Base-by-base conservation (phyloP, 2,888 invertebrate species). In the Athalia rosae region DNA sequence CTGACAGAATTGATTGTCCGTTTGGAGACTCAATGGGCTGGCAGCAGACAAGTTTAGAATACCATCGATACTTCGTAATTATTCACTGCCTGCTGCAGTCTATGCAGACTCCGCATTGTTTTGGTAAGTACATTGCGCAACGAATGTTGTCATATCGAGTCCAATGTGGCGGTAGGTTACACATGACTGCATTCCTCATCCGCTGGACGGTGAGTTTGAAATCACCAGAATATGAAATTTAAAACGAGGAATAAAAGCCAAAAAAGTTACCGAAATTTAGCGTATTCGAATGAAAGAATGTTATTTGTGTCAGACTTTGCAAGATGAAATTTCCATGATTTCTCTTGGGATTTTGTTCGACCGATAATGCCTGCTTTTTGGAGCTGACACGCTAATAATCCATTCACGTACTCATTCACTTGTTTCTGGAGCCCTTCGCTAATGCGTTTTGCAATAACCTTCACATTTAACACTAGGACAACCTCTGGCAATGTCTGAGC, bases 371-470 rank as follows among this genome's bases (percentile, higher is more conserved):
- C 28, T 28, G 28, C 28, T 28, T 28, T 28, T 28, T 28, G 28
- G 28, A 28, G 28, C 28, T 71, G 58, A 71, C 58, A 58, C 71
- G 71, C 71, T 11, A 71, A 13, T 15, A 7, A 50, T 45, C n/a
- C 58, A 53, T n/a, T 13, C 28, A 15, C 66, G 48, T 48, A 47
- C 28, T 47, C 56, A 43, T n/a, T 3, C 53, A 53, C 11, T n/a
- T 4, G 53, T 4, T 4, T 4, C 53, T 53, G 6, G 53, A n/a
- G 15, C 47, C 4, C 28, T 59, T 50, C 28, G 15, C 61, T 74
- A 74, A 74, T 74, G 62, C 50, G 61, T 61, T 74, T 74, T 48
- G 50, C 59, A 74, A 61, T 74, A 74, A 50, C 74, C 71, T 58
- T 62, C n/a, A 13, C 13, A 15, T 9, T 9, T 62, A 28, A 28